These are phyloP conservation scores for Metacarcinus magister DNA, from an alignment of 2,888 invertebrate genomes.

Conservation along the genomic window DNA sequence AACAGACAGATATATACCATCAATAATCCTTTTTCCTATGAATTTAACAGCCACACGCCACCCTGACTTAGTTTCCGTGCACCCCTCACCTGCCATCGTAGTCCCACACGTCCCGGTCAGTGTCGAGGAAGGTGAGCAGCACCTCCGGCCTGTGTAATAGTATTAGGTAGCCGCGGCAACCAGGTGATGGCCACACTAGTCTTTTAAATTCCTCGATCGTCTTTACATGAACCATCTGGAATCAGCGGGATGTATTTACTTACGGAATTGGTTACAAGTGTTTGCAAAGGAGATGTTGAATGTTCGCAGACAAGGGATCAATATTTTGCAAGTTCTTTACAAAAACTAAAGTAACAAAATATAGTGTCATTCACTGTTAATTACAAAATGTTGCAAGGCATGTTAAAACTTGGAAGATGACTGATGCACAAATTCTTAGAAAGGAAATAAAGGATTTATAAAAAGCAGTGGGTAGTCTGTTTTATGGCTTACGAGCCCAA, in stretches of 20 bases:
- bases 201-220: constrained; percentile 8
- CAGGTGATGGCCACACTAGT: constrained; percentile 44
- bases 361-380: not conserved
- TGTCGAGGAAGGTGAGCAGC: constrained; percentile 41
- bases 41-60: not conserved
- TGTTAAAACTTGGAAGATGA: not conserved
- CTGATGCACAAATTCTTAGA: not conserved
- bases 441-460: not conserved
- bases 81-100: constrained; percentile 23
- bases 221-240: constrained; percentile 39
- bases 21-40: not conserved
- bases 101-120: constrained; percentile 38
- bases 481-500: not conserved
- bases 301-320: not conserved
- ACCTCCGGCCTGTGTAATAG: not conserved
- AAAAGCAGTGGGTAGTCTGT: not conserved
- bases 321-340: not conserved
- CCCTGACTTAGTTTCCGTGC: not conserved
- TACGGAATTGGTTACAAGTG: not conserved
- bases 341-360: not conserved
- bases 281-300: not conserved
- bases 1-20: not conserved
- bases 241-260: not conserved
- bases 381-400: not conserved
- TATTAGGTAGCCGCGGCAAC: constrained; percentile 38